Evolutionary conservation across 2,888 invertebrate species (phyloP).

Genomic region (Nineta flava): DNA sequence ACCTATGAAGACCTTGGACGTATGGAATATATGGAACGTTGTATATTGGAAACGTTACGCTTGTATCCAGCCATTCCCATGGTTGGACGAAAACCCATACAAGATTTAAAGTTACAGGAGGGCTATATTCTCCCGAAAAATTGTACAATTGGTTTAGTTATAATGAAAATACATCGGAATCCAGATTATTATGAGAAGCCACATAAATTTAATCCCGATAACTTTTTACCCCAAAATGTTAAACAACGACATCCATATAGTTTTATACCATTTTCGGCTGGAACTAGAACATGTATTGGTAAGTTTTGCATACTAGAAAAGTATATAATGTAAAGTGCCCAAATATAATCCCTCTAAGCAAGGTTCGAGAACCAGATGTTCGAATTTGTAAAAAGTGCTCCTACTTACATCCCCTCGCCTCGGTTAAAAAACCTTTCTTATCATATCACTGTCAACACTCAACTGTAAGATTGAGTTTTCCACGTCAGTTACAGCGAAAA

Average conservation of each 20-base stretch:
- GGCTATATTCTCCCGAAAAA: conserved; percentile 14
- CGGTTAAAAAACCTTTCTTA: too few species aligned
- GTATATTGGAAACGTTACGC: conserved; percentile 18
- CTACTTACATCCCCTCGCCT: too few species aligned
- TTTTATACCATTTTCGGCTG: conserved; percentile 59
- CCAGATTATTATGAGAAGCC: conserved; percentile 46
- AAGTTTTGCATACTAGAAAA: too few species aligned
- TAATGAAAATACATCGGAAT: conserved; percentile 39
- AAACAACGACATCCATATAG: conserved; percentile 55
- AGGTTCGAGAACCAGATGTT: too few species aligned
- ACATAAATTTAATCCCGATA: conserved; percentile 48
- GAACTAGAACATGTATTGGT: conserved; percentile 57
- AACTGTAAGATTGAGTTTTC: too few species aligned
- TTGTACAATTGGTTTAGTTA: conserved; percentile 12
- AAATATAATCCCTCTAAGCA: too few species aligned
- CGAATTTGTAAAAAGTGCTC: too few species aligned
- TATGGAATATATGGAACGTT: conserved; percentile 18
- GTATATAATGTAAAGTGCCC: too few species aligned
- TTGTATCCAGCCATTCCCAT: conserved; percentile 16
- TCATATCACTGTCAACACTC: too few species aligned
- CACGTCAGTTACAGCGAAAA: too few species aligned
- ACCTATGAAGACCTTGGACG: conserved; percentile 16
- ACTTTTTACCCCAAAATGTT: conserved; percentile 53
- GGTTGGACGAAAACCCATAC: conserved; percentile 12
- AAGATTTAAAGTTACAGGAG: conserved; percentile 13